A percentile compares a stretch with the other conserved stretches of the same genome.
phyloP scores from a whole-genome alignment of 1,140 invertebrate species.

The Mycetomoellerius zeteki region DNA sequence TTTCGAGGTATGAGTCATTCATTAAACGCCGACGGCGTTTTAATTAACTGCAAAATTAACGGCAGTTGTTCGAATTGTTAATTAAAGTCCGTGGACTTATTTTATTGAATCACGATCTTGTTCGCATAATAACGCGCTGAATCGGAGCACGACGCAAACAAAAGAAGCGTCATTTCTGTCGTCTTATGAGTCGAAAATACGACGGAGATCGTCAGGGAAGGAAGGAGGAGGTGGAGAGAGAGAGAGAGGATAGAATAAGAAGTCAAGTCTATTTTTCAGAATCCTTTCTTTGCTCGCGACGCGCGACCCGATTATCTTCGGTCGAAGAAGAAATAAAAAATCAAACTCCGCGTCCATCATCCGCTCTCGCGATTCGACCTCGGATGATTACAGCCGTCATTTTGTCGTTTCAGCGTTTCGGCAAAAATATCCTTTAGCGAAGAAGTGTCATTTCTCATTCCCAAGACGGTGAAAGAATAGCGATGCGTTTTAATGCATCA shows the following conservation, averaged over 20 bases:
- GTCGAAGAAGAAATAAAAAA: slow-evolving; percentile 13
- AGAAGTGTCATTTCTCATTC: slow-evolving; percentile 36
- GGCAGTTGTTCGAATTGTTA: slow-evolving; percentile 46
- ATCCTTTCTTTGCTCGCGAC: slow-evolving; percentile 16
- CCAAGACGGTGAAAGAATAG: slow-evolving; percentile 2
- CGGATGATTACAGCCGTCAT: slow-evolving; percentile 50
- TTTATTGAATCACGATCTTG: slow-evolving; percentile 43
- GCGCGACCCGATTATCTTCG: slow-evolving; percentile 53
- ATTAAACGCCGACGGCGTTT: slow-evolving; percentile 21
- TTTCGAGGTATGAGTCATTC: slow-evolving; percentile 18
- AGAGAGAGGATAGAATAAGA: neutral
- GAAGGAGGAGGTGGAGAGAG: neutral
- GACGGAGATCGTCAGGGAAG: neutral
- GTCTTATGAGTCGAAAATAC: slow-evolving; percentile 36
- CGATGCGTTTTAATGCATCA: slow-evolving; percentile 1
- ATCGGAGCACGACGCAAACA: slow-evolving; percentile 33
- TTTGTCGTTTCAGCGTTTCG: slow-evolving; percentile 42
- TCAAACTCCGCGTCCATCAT: slow-evolving; percentile 40
- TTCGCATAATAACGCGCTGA: neutral
- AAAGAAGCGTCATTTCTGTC: slow-evolving; percentile 35
- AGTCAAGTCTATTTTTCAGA: slow-evolving; percentile 54
- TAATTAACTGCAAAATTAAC: slow-evolving; percentile 52
- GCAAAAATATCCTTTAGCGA: slow-evolving; percentile 23
- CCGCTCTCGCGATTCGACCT: slow-evolving; percentile 37
- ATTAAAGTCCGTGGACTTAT: slow-evolving; percentile 39